These are phyloP conservation scores for Brevimyrus niger DNA, from an alignment of 2,113 vertebrate genomes.

Conservation along the genomic window DNA sequence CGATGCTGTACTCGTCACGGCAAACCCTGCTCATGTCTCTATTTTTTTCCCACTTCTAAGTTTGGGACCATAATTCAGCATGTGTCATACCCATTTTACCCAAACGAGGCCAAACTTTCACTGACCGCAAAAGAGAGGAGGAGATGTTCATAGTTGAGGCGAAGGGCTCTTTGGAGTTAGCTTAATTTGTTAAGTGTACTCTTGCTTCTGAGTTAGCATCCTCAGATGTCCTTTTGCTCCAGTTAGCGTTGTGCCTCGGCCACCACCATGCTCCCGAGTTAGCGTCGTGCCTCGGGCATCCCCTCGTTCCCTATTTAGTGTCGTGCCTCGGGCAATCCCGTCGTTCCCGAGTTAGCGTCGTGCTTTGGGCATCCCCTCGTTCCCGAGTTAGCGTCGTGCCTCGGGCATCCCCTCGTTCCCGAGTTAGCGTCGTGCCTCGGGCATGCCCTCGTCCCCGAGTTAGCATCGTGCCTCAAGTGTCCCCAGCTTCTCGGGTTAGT, in stretches of 20 bases:
- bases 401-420: neutral
- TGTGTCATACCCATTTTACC: neutral
- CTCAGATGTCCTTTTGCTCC: neutral
- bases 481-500: too few species aligned
- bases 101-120: neutral
- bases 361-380: too few species aligned
- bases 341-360: too few species aligned
- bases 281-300: neutral
- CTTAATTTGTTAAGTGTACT: neutral
- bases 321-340: too few species aligned
- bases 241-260: neutral
- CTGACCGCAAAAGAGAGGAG: neutral
- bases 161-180: neutral
- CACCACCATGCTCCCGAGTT: neutral
- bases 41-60: neutral
- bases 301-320: too few species aligned
- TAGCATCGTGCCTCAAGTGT: neutral
- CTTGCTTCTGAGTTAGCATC: neutral
- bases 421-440: too few species aligned
- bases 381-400: too few species aligned
- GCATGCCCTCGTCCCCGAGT: too few species aligned
- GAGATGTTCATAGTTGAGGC: neutral
- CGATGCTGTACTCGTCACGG: neutral
- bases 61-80: neutral
- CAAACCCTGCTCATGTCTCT: neutral